Percentiles rank a stretch among this genome's conserved stretches.
Evolutionary conservation across 92 coral and sea anemone species (phyloP).

Genomic region (Porites cylindrica): DNA sequence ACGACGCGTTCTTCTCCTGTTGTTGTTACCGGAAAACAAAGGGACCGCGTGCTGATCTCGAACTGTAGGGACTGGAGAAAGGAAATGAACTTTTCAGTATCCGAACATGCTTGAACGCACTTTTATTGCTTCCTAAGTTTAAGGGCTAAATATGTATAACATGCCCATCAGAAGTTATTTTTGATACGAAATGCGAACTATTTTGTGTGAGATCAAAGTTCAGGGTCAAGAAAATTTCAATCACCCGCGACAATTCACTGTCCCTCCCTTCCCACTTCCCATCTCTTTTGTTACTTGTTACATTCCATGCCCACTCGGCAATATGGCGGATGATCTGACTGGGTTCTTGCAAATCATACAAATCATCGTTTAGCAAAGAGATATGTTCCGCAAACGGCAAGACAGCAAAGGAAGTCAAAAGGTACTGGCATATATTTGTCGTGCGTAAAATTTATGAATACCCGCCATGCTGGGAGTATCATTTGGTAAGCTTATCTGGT

Average conservation of each 20-base stretch:
- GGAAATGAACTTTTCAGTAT: slow-evolving; percentile 10
- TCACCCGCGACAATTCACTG: not conserved
- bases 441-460: not conserved
- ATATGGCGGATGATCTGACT: not conserved
- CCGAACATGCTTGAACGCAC: not conserved
- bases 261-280: slow-evolving; percentile 6
- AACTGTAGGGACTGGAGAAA: slow-evolving; percentile 46
- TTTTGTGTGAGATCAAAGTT: not conserved
- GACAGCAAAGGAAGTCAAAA: slow-evolving; percentile 16
- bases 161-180: not conserved
- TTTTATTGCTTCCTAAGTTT: not conserved
- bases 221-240: not conserved
- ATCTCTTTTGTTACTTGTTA: not conserved
- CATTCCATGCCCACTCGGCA: slow-evolving; percentile 14
- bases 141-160: not conserved
- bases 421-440: not conserved
- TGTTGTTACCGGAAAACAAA: slow-evolving; percentile 50
- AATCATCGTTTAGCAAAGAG: not conserved
- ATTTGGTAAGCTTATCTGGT: not conserved
- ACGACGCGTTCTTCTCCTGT: not conserved
- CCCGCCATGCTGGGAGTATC: not conserved
- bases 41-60: slow-evolving; percentile 7
- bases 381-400: slow-evolving; percentile 33
- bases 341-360: not conserved
- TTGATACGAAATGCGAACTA: not conserved